Percentiles rank a stretch among this genome's conserved stretches.
Evolutionary conservation across 2,888 invertebrate genomes (phyloP).

Genomic region (Coremacera marginata): DNA sequence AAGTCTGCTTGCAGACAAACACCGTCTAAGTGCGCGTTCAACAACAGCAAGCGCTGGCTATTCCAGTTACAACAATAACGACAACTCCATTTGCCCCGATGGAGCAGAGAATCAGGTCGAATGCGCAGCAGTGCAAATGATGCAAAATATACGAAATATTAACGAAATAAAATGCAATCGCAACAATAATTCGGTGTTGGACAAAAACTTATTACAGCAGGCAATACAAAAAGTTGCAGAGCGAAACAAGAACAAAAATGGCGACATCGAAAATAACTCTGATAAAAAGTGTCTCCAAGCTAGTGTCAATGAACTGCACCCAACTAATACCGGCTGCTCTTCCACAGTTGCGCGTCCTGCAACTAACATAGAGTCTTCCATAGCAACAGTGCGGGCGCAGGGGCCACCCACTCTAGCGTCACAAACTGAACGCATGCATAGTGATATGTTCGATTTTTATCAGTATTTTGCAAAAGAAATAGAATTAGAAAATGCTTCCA

Average conservation of each 20-base stretch:
- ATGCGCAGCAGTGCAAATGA: slow-evolving; percentile 53
- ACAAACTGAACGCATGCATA: background rate
- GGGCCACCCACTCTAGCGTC: background rate
- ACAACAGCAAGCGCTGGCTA: background rate
- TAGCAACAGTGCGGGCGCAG: background rate
- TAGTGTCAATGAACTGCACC: slow-evolving; percentile 30
- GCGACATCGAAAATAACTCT: slow-evolving; percentile 4
- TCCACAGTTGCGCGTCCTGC: background rate
- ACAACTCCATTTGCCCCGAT: slow-evolving; percentile 12
- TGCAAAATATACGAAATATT: slow-evolving; percentile 42
- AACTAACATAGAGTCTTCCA: slow-evolving; percentile 11
- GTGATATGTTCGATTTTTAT: background rate
- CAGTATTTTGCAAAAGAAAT: background rate
- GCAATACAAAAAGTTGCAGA: slow-evolving; percentile 33
- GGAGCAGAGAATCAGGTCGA: background rate
- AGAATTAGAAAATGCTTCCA: slow-evolving; percentile 5
- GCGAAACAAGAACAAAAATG: slow-evolving; percentile 52
- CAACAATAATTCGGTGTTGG: slow-evolving; percentile 40
- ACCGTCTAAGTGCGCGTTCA: slow-evolving; percentile 46
- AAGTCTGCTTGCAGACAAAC: slow-evolving; percentile 53
- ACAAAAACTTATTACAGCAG: slow-evolving; percentile 16
- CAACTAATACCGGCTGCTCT: background rate
- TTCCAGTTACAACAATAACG: slow-evolving; percentile 26
- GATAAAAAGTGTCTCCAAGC: background rate
- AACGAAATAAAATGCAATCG: slow-evolving; percentile 14